Conservation (phyloP, 2,113 vertebrate species). For the Dendropsophus ebraccatus region DNA sequence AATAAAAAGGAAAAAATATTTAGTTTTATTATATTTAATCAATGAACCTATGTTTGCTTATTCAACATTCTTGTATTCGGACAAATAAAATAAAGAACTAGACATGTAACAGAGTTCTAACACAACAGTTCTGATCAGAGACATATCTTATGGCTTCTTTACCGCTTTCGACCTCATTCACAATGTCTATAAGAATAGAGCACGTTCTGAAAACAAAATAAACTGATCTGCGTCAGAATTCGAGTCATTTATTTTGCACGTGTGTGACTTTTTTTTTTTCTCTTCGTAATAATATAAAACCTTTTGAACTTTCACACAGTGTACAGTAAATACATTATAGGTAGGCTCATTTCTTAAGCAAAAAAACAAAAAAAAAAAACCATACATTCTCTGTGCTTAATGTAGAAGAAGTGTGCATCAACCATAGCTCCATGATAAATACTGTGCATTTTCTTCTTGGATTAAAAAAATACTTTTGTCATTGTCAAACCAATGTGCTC, state of each 20-base stretch:
- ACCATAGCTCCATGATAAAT: slow-evolving; percentile 67
- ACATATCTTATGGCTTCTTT: slow-evolving; percentile 35
- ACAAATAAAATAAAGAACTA: slow-evolving; percentile 23
- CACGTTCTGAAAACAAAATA: slow-evolving; percentile 34
- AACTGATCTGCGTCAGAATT: slow-evolving; percentile 63
- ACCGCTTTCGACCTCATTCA: slow-evolving; percentile 9
- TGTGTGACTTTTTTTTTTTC: slow-evolving; percentile 63
- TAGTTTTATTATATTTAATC: slow-evolving; percentile 70
- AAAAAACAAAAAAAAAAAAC: slow-evolving; percentile 70
- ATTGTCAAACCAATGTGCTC: slow-evolving; percentile 18
- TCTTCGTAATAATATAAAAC: slow-evolving; percentile 64
- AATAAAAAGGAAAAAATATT: slow-evolving; percentile 29
- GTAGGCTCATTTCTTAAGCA: slow-evolving; percentile 63
- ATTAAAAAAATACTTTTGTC: not conserved
- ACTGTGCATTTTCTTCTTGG: slow-evolving; percentile 1
- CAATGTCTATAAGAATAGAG: slow-evolving; percentile 4
- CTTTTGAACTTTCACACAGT: slow-evolving; percentile 71
- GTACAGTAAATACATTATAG: slow-evolving; percentile 69
- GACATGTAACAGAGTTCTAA: slow-evolving; percentile 72
- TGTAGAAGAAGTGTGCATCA: slow-evolving; percentile 75
- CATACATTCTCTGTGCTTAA: slow-evolving; percentile 66
- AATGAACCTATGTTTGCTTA: slow-evolving; percentile 54
- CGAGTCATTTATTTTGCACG: slow-evolving; percentile 70
- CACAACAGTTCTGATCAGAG: slow-evolving; percentile 65
- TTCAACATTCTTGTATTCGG: slow-evolving; percentile 13